Base-by-base conservation (phyloP, 2,797 vertebrate species). In the Notoglanidium macrostoma region DNA sequence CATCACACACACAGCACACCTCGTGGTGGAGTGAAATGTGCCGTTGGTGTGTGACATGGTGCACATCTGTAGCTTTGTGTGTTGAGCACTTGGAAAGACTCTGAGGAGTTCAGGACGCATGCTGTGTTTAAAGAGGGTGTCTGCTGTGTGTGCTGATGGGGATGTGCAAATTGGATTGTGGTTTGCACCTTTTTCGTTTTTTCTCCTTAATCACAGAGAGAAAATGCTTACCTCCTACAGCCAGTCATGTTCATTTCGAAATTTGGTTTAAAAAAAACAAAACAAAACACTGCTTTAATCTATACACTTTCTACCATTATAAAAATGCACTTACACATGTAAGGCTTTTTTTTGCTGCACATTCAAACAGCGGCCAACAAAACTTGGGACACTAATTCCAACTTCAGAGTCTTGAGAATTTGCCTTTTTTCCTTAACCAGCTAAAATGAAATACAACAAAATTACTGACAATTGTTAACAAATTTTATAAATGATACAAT, bases 121-220 rank as follows among this genome's bases (percentile, higher is more conserved):
- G 74, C 80, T 85, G 72, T 87, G 82, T 86, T 86, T 85, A 59
- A 85, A 57, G 32, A 86, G 86, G 68, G 86, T 88, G 89, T 87
- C 79, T 88, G 87, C 67, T 87, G 88, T 87, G 87, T 93, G 91
- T 80, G 81, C 35, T 91, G 88, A 85, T 86, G 91, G 86, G 81
- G 46, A 91, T 32, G 89, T 91, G 90, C 88, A 93, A 95, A 95
- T 95, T 94, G 92, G 90, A 61, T 86, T 91, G 92, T 59, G 87
- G 77, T 88, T 94, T 88, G 88, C 92, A 92, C 87, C 89, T 87
- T 88, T 40, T 88, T 89, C 87, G 83, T 86, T 82, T 89, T 93
- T 90, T 91, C 88, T 88, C 89, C 74, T 3, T 81, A 68, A 77
- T 67, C 26, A 86, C 9, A 49, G 54, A 76, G 86, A 84, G 21